Base-by-base conservation (phyloP, 2,888 invertebrate genomes). In the Drosophila anomalipes region DNA sequence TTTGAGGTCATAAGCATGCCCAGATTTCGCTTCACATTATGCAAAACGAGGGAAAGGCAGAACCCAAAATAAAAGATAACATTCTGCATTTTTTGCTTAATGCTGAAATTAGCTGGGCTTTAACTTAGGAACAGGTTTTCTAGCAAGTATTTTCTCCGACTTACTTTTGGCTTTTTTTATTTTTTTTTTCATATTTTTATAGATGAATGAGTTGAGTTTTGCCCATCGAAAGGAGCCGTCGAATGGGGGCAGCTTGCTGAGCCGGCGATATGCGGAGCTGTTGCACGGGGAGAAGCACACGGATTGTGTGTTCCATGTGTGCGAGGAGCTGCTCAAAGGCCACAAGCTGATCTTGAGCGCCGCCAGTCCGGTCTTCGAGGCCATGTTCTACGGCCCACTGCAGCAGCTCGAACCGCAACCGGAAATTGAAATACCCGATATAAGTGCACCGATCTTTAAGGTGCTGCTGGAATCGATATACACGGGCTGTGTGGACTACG, bases 351-450 rank as follows among this genome's bases (percentile, higher is more conserved):
- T 97, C 82, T 93, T 97, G 52, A 96, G 97, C 0, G 96, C 97
- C 95, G 96, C 97, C 0, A 97, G 97, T 87, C 97, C 97, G 1
- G 97, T 97, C 3, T 97, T 97, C 90, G 97, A 97, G 91, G 97
- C 97, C 7, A 97, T 97, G 97, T 97, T 97, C 91, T 97, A 95
- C 90, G 97, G 97, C 0, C 96, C 96, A 5, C 77, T 93, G 69
- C 85, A 91, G 35, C 89, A 92, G 62, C 80, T 82, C 49, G 83
- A 89, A 51, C 94, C 95, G 79, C 95, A 91, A 47, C 94, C 95
- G 78, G 95, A 95, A 47, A 93, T 93, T 32, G 91, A 90, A 70
- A 93, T 94, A 53, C 83, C 93, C 12, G 94, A 94, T 62, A 93
- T 94, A 61, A 93, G 92, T 65, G 86, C 92, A 3, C 91, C 93